phyloP scores from a whole-genome alignment of 1,140 invertebrate species.

The Drosophila pruinosa region DNA sequence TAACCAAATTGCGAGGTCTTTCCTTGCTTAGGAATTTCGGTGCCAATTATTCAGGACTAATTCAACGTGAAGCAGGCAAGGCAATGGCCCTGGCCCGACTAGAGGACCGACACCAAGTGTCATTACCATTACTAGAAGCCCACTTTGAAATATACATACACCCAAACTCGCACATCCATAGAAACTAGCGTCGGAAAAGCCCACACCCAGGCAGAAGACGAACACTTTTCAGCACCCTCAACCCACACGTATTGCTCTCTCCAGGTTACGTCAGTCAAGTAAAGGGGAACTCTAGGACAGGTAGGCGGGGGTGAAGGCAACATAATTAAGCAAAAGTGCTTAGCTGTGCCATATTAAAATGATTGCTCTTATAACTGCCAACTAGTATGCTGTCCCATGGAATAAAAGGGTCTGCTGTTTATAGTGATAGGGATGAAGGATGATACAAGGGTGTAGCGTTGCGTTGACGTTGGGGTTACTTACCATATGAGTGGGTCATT shows the following conservation, averaged over 20 bases:
- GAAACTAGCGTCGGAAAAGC: constrained; percentile 1
- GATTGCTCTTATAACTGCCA: constrained; percentile 78
- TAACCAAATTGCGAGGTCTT: constrained; percentile 11
- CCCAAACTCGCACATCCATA: no score
- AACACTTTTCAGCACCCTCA: constrained; percentile 50
- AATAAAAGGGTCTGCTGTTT: neutral
- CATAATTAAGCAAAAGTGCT: constrained; percentile 80
- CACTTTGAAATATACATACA: no score
- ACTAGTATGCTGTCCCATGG: constrained; percentile 28
- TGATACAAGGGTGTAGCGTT: no score
- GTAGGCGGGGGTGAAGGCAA: constrained; percentile 29
- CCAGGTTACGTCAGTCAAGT: constrained; percentile 73
- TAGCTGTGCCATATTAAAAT: constrained; percentile 78
- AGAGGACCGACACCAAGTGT: constrained; percentile 65
- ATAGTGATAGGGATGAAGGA: neutral
- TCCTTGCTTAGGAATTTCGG: constrained; percentile 39
- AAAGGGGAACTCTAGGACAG: constrained; percentile 1
- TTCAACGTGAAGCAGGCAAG: constrained; percentile 65
- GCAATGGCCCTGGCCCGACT: constrained; percentile 59
- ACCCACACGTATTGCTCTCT: constrained; percentile 17
- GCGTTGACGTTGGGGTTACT: constrained; percentile 12
- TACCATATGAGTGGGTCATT: constrained; percentile 65
- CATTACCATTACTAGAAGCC: constrained; percentile 67
- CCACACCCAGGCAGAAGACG: constrained; percentile 11
- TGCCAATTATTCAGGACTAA: constrained; percentile 78